Conservation (phyloP, 30 jellyfish, hydroid and myxozoan genomes). For the Rhopilema esculentum region DNA sequence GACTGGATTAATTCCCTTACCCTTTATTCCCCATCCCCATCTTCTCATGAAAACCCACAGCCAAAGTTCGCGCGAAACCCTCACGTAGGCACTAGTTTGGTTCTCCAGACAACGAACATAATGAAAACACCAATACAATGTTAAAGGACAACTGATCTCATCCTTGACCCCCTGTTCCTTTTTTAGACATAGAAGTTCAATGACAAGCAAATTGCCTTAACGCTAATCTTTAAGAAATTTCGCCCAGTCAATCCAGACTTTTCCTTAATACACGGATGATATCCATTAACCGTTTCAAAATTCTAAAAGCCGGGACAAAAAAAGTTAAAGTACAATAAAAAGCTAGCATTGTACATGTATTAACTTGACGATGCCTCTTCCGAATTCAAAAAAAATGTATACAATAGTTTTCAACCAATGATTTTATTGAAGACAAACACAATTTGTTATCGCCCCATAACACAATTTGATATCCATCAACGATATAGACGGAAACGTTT, state of each 20-base stretch:
- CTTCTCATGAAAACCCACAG: not conserved
- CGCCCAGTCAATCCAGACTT: not conserved
- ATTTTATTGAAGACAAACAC: too few species aligned
- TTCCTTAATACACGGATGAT: not conserved
- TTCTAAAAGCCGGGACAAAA: not conserved
- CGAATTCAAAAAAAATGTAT: too few species aligned
- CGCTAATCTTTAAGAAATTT: not conserved
- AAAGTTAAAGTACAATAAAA: not conserved
- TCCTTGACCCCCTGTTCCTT: not conserved
- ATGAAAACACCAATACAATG: too few species aligned
- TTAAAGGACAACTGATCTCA: not conserved
- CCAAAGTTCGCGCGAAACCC: too few species aligned
- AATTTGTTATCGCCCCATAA: too few species aligned
- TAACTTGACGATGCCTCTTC: not conserved
- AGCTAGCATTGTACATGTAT: not conserved
- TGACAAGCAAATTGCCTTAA: not conserved
- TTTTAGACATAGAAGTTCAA: not conserved
- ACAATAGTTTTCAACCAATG: not conserved
- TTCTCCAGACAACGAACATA: not conserved
- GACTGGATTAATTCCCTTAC: too few species aligned
- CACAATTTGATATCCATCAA: too few species aligned
- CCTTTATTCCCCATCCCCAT: not conserved
- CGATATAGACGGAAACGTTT: not conserved
- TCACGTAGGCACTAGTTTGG: not conserved
- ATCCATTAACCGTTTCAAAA: not conserved